Evolutionary conservation across 2,113 vertebrate species (phyloP).

Genomic region (Rhinopomastus cyanomelas): DNA sequence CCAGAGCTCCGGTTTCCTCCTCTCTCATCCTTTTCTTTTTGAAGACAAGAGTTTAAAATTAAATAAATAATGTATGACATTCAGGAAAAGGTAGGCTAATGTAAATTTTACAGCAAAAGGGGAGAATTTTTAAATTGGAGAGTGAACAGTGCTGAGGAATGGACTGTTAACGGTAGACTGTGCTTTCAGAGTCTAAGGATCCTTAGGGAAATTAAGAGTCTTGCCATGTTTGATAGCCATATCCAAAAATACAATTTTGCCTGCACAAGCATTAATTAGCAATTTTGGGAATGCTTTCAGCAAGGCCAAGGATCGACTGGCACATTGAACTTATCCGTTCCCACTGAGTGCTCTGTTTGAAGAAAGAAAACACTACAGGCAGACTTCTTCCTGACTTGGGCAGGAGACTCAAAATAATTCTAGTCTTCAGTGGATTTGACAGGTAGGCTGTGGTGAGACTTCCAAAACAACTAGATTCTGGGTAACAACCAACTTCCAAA

Average conservation of each 20-base stretch:
- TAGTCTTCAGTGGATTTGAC: background rate
- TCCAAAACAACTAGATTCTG: background rate
- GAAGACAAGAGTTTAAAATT: constrained; percentile 22
- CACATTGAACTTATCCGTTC: background rate
- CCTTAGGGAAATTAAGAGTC: background rate
- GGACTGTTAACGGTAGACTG: background rate
- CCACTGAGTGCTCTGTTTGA: background rate
- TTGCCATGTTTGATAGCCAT: constrained; percentile 5
- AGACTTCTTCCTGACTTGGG: background rate
- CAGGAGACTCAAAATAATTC: background rate
- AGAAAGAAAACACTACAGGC: background rate
- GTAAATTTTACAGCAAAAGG: constrained; percentile 9
- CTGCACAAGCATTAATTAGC: constrained; percentile 3
- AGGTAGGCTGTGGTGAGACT: background rate
- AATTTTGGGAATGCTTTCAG: background rate
- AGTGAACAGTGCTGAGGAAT: background rate
- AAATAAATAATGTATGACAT: constrained; percentile 38
- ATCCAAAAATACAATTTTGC: constrained; percentile 30
- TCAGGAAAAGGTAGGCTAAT: constrained; percentile 11
- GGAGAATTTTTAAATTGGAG: background rate
- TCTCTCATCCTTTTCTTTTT: background rate
- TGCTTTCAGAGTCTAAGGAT: background rate
- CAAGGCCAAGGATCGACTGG: background rate
- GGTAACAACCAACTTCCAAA: background rate
- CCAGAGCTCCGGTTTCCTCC: background rate